Base-by-base conservation (phyloP, 2,113 vertebrate genomes). In the Coryphaenoides rupestris region DNA sequence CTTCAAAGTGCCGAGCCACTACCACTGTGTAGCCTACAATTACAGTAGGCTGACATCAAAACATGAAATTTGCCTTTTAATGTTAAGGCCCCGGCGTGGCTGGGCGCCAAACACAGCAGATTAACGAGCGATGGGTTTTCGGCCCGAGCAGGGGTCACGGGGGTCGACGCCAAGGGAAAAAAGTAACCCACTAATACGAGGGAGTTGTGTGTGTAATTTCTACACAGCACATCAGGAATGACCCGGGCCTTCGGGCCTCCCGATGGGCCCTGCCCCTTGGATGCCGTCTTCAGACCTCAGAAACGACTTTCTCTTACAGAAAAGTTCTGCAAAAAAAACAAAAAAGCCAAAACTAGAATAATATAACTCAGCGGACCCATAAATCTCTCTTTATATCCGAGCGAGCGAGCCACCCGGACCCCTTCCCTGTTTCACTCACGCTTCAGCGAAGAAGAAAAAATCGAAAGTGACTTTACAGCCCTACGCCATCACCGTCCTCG, bases 331-430 rank as follows among this genome's bases (percentile, higher is more conserved):
- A 76, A 40, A 26, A 26, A 26, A 26, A 26, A 26, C 24, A 40
- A 10, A 7, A 76, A 79, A 70, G 6, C 24, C 9, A 10, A 7
- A 76, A 79, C 69, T 40, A 76, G 67, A 85, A 80, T 62, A 59
- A 71, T 52, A 70, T 52, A 65, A 52, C 78, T 73, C 77, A 50
- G 64, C 21, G 63, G 71, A 73, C 61, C 66, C 71, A 75, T 84
- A 84, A 82, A 82, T 75, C 55, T 74, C 33, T 5, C 19, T 81
- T 82, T 76, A n/a, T 77, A 81, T 81, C 77, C 65, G 67, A 70
- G 54, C 65, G 67, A 70, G 54, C 49, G 58, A 47, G 63, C 72
- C 69, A 72, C 54, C 59, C 19, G 22, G 54, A 68, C 76, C 72
- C 54, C 47, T 68, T 33, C 58, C 61, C 63, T 53, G 52, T 73